phyloP scores from a whole-genome alignment of 1,140 invertebrate genomes.

The Papilio glaucus region DNA sequence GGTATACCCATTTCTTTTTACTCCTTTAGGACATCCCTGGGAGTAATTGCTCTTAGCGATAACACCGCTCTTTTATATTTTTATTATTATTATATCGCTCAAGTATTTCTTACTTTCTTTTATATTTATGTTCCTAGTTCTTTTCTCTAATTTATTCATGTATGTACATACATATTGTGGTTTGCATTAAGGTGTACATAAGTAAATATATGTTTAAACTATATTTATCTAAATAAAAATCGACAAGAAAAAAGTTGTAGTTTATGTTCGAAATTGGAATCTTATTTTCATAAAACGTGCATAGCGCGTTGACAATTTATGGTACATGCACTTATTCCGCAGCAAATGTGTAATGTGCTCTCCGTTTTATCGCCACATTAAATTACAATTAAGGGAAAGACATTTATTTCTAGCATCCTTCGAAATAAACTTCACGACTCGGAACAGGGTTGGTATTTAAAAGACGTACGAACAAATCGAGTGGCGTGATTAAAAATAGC shows the following conservation, averaged over 20 bases:
- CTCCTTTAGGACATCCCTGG: too few species aligned
- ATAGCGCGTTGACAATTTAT: slow-evolving; percentile 20
- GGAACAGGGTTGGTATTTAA: slow-evolving; percentile 16
- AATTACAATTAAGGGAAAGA: slow-evolving; percentile 55
- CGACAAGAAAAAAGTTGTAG: neutral
- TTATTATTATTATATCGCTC: too few species aligned
- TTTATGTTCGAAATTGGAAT: neutral
- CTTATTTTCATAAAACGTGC: slow-evolving; percentile 25
- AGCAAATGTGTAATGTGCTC: slow-evolving; percentile 33
- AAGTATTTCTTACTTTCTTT: too few species aligned
- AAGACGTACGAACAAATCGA: neutral
- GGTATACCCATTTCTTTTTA: too few species aligned
- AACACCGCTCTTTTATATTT: too few species aligned
- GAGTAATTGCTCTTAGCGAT: too few species aligned
- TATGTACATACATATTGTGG: neutral
- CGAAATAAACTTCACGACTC: slow-evolving; percentile 21
- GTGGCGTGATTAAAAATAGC: slow-evolving; percentile 24
- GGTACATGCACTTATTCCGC: slow-evolving; percentile 10
- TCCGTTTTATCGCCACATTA: slow-evolving; percentile 55
- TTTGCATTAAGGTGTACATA: neutral
- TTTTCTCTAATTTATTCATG: too few species aligned
- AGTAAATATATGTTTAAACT: neutral
- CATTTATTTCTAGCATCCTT: slow-evolving; percentile 31
- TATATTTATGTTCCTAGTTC: too few species aligned
- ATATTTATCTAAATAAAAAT: neutral